Conservation (phyloP, 2,797 vertebrate species). For the Uromys caudimaculatus region DNA sequence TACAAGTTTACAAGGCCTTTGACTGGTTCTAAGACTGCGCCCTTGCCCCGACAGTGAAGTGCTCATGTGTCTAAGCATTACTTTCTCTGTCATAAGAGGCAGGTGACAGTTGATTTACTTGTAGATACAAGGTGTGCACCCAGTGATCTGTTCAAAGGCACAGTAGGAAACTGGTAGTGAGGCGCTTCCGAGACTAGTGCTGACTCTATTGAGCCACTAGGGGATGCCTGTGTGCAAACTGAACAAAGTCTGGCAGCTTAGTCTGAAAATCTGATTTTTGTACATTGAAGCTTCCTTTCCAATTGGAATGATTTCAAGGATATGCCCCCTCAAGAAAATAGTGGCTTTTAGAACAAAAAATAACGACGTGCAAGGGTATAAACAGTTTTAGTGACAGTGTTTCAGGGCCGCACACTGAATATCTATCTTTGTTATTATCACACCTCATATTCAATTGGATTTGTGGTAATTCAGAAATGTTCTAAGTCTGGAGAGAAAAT, state of each 20-base stretch:
- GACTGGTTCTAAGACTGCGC: background rate
- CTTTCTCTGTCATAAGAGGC: background rate
- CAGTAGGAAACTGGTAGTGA: background rate
- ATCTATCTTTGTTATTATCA: slow-evolving; percentile 20
- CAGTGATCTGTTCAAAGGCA: background rate
- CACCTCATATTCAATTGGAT: slow-evolving; percentile 31
- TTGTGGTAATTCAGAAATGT: slow-evolving; percentile 23
- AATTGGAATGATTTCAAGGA: slow-evolving; percentile 36
- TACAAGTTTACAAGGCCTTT: background rate
- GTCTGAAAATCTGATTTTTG: slow-evolving; percentile 8
- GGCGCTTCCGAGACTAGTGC: background rate
- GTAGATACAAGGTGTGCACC: background rate
- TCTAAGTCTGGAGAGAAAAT: slow-evolving; percentile 21
- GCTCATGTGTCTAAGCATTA: background rate
- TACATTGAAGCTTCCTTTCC: slow-evolving; percentile 10
- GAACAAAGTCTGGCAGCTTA: background rate
- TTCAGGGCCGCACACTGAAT: slow-evolving; percentile 36
- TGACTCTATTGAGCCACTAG: slow-evolving; percentile 11
- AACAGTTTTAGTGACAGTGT: slow-evolving; percentile 49
- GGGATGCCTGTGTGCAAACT: background rate
- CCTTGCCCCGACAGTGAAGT: background rate
- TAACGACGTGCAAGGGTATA: background rate
- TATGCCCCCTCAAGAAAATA: slow-evolving; percentile 30
- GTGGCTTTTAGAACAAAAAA: background rate
- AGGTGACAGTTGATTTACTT: background rate